Base-by-base conservation (phyloP, 2,888 invertebrate genomes). In the Ganaspis brasiliensis region DNA sequence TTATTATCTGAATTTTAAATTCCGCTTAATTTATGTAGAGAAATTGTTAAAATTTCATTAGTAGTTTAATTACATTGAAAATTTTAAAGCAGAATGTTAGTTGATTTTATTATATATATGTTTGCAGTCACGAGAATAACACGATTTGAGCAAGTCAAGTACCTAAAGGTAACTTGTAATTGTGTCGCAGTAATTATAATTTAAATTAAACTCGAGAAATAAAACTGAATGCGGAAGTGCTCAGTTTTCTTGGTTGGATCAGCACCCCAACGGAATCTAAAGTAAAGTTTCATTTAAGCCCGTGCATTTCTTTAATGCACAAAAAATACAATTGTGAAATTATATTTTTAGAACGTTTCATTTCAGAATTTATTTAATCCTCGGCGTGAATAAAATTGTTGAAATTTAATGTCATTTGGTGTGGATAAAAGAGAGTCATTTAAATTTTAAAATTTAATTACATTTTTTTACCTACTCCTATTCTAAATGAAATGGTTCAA, bases 81-180 rank as follows among this genome's bases (percentile, higher is more conserved):
- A 40, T 40, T 40, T 40, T 40, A 9, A 12, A 40, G 12, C 40
- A 40, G 9, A 40, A 40, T 40, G 31, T 31, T 31, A 31, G 31
- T 6, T 31, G 31, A 31, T 31, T 31, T 31, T 31, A 31, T 31
- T 31, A 6, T 31, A 31, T 31, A 31, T 6, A 35, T 61, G 35
- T 61, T 10, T 10, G 12, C 19, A 61, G 35, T 61, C 35, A 61
- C 19, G 61, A 61, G 61, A 35, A 61, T 61, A 35, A 61, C 16
- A n/a, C 35, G n/a, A 61, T 61, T 37, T 61, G 61, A 31, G 61
- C 37, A 63, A 63, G 37, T 63, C 21, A 63, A 63, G 63, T 63
- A 40, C 63, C 14, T 63, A 19, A 9, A 19, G 19, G 37, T 63
- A 63, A 63, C 40, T 40, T 63, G 14, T 63, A 21, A 63, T 21